Evolutionary conservation across 2,888 invertebrate genomes (phyloP).

Genomic region (Ditylenchus weischeri): DNA sequence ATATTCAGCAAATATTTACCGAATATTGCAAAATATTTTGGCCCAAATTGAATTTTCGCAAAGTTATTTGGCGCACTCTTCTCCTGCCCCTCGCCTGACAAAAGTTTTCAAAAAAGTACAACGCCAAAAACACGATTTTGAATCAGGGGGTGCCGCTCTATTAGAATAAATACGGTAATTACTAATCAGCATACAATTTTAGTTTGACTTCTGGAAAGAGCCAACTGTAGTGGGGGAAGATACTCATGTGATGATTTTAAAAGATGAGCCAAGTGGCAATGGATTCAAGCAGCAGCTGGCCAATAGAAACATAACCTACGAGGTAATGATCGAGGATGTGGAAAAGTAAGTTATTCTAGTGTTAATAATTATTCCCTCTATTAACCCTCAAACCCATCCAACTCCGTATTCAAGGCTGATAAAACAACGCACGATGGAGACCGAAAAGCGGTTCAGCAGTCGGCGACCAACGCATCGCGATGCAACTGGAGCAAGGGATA

Average conservation of each 20-base stretch:
- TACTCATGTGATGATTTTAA: slow-evolving; percentile 53
- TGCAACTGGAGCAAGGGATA: slow-evolving; percentile 8
- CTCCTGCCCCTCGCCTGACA: no score
- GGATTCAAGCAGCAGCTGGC: slow-evolving; percentile 37
- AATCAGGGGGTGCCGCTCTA: no score
- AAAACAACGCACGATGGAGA: slow-evolving; percentile 39
- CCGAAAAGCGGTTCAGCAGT: slow-evolving; percentile 11
- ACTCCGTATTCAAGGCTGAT: slow-evolving; percentile 45
- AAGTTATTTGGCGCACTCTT: no score
- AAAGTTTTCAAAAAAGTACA: no score
- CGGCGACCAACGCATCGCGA: slow-evolving; percentile 21
- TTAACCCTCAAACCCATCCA: background rate
- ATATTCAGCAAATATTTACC: no score
- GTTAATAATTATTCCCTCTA: background rate
- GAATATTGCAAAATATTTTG: no score
- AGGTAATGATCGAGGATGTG: slow-evolving; percentile 55
- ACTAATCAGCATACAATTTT: slow-evolving; percentile 16
- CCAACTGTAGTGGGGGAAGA: slow-evolving; percentile 48
- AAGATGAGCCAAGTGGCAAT: slow-evolving; percentile 21
- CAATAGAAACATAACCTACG: slow-evolving; percentile 38
- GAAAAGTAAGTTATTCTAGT: slow-evolving; percentile 40
- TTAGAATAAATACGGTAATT: no score
- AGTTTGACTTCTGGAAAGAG: slow-evolving; percentile 56
- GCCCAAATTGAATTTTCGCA: no score
- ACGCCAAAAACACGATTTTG: no score